These are phyloP conservation scores for Acrocephalus arundinaceus DNA, from an alignment of 2,113 vertebrate genomes.

Conservation along the genomic window DNA sequence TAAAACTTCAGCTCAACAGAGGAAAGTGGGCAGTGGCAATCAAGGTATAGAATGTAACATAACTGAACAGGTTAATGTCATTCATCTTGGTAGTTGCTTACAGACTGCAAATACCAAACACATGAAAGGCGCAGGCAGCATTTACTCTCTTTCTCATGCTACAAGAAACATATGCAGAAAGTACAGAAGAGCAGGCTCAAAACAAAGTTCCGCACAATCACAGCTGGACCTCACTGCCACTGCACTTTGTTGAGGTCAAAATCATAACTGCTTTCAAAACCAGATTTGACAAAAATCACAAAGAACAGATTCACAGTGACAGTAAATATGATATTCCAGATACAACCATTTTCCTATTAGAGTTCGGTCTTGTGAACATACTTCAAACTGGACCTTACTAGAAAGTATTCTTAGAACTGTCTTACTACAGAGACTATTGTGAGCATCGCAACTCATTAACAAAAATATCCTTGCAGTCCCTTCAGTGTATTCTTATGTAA, in stretches of 20 bases:
- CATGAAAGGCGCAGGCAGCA: neutral
- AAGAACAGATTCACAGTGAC: neutral
- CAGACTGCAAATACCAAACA: neutral
- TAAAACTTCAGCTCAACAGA: neutral
- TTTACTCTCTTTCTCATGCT: neutral
- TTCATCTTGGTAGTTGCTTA: neutral
- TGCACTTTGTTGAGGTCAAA: neutral
- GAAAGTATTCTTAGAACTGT: neutral
- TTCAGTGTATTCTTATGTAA: neutral
- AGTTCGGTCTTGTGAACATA: neutral
- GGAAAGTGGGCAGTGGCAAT: neutral
- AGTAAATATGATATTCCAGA: neutral
- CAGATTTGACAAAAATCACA: neutral
- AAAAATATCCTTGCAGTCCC: neutral
- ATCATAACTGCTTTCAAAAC: neutral
- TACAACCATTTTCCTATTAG: neutral
- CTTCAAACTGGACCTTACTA: neutral
- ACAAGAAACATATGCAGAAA: neutral
- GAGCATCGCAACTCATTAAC: neutral
- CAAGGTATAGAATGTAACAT: neutral
- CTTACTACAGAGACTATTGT: neutral
- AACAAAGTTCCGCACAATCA: neutral
- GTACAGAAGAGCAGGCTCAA: neutral
- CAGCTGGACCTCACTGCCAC: neutral
- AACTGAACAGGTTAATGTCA: neutral